Percentiles rank a stretch among this genome's conserved stretches.
phyloP scores from a whole-genome alignment of 2,113 vertebrate genomes.

The Terrapene triunguis region DNA sequence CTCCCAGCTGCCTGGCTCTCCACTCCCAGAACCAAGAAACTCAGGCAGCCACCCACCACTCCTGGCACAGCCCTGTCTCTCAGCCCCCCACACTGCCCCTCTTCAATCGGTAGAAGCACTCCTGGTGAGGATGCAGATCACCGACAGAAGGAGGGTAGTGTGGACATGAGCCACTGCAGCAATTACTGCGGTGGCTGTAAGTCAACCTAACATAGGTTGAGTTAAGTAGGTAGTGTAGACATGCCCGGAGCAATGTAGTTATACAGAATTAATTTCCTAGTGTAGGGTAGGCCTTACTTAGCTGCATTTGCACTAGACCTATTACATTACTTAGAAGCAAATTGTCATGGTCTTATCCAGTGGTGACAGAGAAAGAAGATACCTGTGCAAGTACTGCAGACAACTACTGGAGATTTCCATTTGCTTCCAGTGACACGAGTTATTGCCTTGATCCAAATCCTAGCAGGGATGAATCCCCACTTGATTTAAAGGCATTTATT shows the following conservation, averaged over 20 bases:
- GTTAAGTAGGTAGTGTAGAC: too few species aligned
- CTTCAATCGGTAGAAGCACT: too few species aligned
- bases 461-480: background rate
- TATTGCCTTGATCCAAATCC: fast-evolving
- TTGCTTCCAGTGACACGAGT: background rate
- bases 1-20: too few species aligned
- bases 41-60: too few species aligned
- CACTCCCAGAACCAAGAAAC: too few species aligned
- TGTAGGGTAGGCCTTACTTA: background rate
- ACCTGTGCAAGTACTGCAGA: background rate
- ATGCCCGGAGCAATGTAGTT: background rate
- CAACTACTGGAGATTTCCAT: background rate
- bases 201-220: too few species aligned
- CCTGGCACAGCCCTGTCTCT: too few species aligned
- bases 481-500: background rate
- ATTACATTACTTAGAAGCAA: background rate
- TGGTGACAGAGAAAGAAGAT: background rate
- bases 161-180: too few species aligned
- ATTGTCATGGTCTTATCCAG: background rate
- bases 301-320: background rate
- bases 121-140: too few species aligned
- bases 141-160: too few species aligned
- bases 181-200: too few species aligned
- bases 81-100: too few species aligned
- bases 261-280: background rate